Base-by-base conservation (phyloP, 64 coral and sea anemone genomes). In the Porites lutea region DNA sequence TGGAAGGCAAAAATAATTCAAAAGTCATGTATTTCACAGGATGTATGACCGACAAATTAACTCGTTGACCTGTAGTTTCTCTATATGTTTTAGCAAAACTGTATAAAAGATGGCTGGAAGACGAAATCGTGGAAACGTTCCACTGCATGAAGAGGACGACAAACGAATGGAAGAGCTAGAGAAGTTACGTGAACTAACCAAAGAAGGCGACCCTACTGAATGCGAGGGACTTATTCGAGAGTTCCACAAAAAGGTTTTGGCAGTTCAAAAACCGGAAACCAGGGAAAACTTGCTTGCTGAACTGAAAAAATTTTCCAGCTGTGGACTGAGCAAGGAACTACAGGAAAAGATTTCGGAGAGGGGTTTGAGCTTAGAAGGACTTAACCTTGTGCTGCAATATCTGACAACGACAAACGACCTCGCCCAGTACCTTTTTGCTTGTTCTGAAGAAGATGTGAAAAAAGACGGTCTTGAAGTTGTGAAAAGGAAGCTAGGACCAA, bases 161-260 rank as follows among this genome's bases (percentile, higher is more conserved):
- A n/a, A n/a, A n/a, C n/a, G n/a, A n/a, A n/a, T n/a, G n/a, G n/a
- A n/a, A n/a, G n/a, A n/a, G n/a, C n/a, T n/a, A n/a, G n/a, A n/a
- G n/a, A n/a, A n/a, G n/a, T n/a, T n/a, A n/a, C n/a, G n/a, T n/a
- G n/a, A n/a, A 70, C 20, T 21, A 77, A 16, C 72, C 63, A 53
- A 22, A 18, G n/a, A n/a, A 50, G 50, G 59, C 48, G 16, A 80
- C 5, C 72, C 68, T 2, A 48, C 65, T 7, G 18, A 7, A 15
- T 71, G 74, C 43, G 89, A 91, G 52, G 89, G 78, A 59, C 68
- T 53, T 14, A 91, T 91, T 44, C 78, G 89, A 82, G 50, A 72
- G 13, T 22, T 91, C 8, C 16, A 74, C 57, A 18, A 20, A 47
- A 73, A 72, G 27, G 57, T 91, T 52, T 2, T 21, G 0, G 49